Base-by-base conservation (phyloP, 2,888 invertebrate genomes). In the Latheticus oryzae region DNA sequence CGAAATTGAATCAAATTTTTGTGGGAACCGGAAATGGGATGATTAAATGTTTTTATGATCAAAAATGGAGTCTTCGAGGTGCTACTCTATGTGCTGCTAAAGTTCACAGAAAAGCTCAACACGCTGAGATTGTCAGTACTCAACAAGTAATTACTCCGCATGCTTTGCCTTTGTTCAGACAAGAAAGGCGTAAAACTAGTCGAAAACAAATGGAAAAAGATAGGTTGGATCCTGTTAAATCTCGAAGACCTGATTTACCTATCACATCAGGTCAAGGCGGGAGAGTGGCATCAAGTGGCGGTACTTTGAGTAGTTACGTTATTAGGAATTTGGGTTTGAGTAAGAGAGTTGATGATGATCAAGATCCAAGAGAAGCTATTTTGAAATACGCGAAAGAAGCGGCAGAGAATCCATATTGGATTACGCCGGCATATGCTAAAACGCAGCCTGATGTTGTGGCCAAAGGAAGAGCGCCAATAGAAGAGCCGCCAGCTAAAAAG, bases 91-190 rank as follows among this genome's bases (percentile, higher is more conserved):
- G 96, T 73, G 91, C 91, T 2, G 87, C 90, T 0, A 95, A 95
- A 76, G 85, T 86, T 0, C 68, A 68, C 40, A 84, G 90, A 45
- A 93, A 90, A 74, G 86, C 87, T 15, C 89, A 91, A 64, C 88
- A 91, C 2, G 86, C 91, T 0, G 96, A 97, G 78, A 88, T 95
- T 51, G 87, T 96, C 45, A 90, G 93, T 42, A 89, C 91, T 0
- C 92, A 95, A 9, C 94, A 97, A 74, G 94, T 98, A 28, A 95
- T 99, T 5, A 97, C 98, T 0, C 98, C 97, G 0, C 95, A 97
- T 74, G 95, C 98, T 0, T 79, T 99, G 54, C 98, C 98, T 0
- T 81, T 99, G 78, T 99, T 98, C 80, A 85, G 96, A 19, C 93
- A 95, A 74, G 95, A 95, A 62, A 87, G 94, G 65, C 87, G 95